Base-by-base conservation (phyloP, 2,797 vertebrate species). In the Odontamblyopus rebecca region DNA sequence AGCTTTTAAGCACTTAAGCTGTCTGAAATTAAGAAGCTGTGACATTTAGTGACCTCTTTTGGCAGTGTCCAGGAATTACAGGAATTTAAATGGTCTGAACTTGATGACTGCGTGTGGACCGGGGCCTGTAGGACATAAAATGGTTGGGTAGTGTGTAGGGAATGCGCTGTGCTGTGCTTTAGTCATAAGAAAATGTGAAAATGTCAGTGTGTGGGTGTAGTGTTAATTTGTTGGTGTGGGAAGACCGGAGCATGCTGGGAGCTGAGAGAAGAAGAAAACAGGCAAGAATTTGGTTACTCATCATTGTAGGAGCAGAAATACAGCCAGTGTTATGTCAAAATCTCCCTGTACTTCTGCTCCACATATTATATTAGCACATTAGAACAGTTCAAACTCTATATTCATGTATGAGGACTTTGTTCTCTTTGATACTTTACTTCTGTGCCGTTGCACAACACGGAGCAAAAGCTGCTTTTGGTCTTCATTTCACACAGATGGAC, bases 241-340 rank as follows among this genome's bases (percentile, higher is more conserved):
- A 27, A 41, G 44, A 71, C 69, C 16, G 50, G 53, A 32, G 60
- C 57, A 50, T 19, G 53, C 66, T 61, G 53, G 18, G 61, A 85
- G 83, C 77, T 74, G 76, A 80, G 59, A 69, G 62, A 81, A 73
- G 35, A 38, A 38, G 35, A 80, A 70, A 65, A n/a, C 29, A 13
- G 27, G 50, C 51, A 9, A 62, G 16, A 61, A 32, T 54, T 1
- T 57, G 54, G 54, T 57, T 26, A 57, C n/a, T 57, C 54, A 57
- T 26, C 54, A 57, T 12, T 56, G 23, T 27, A 57, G 27, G 54
- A 57, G 53, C 23, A n/a, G n/a, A 23, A 9, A 11, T 16, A 16
- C 13, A 54, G 53, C 7, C 1, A n/a, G 7, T n/a, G 23, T 23
- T 23, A 0, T 23, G 23, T 23, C 23, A 23, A 23, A 23, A 23